Evolutionary conservation across 37 sponge, comb jelly and placozoan species (phyloP), one percentile per base, ranked within the genome.

Genomic region (Haliclona indistincta): DNA sequence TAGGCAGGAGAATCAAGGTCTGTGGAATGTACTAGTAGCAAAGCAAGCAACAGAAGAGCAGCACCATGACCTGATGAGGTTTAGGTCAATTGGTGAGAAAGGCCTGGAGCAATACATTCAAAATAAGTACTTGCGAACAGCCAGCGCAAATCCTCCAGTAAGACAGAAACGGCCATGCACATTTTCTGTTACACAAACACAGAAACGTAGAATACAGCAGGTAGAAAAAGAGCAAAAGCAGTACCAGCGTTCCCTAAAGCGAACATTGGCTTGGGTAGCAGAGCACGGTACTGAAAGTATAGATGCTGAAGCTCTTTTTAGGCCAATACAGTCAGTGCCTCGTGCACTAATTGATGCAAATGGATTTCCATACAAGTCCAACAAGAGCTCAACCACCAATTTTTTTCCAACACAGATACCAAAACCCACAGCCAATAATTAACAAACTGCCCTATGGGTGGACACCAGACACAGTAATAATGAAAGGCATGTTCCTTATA

Each of bases 401-500:
- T n/a, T n/a, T n/a, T n/a, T n/a, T n/a, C n/a, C n/a, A n/a, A n/a
- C n/a, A n/a, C n/a, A n/a, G 2, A 34, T 13, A 51, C 76, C 2
- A n/a, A n/a, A n/a, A n/a, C n/a, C n/a, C n/a, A n/a, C n/a, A n/a
- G n/a, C n/a, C n/a, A n/a, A n/a, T n/a, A n/a, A n/a, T n/a, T n/a
- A n/a, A n/a, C n/a, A n/a, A n/a, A n/a, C n/a, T n/a, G n/a, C n/a
- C n/a, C n/a, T 33, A 51, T 33, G 2, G 6, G n/a, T 74, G 74
- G 74, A 37, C 38, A 33, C 74, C 74, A 56, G 40, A 74, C 19
- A n/a, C 39, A 11, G 10, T 8, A 10, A 17, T 74, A 11, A 38
- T 56, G 20, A 61, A 74, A 43, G 74, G 74, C 20, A 74, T 74
- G 74, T 74, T 74, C 40, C 11, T 74, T 10, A 74, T 74, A 3